phyloP scores from a whole-genome alignment of 2,888 invertebrate species.

The Parnassius orleans region DNA sequence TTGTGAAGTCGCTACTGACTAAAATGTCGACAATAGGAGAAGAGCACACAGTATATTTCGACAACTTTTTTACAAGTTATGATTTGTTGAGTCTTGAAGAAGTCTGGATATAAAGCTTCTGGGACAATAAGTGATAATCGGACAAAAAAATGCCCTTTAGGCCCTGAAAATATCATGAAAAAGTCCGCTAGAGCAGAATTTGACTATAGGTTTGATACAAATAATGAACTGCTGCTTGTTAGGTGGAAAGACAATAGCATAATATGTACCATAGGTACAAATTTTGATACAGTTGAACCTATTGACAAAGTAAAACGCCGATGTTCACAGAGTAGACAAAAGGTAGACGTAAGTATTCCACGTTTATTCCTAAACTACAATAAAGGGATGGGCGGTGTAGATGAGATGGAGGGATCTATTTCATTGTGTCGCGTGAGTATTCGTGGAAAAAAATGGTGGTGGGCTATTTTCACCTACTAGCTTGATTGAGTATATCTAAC shows the following conservation, averaged over 20 bases:
- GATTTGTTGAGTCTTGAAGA: no score
- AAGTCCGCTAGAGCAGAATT: neutral
- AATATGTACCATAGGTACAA: neutral
- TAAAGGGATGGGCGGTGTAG: no score
- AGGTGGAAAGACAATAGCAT: neutral
- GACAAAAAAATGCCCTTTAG: neutral
- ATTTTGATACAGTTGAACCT: slow-evolving; percentile 2
- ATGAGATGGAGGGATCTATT: no score
- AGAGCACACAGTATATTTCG: no score
- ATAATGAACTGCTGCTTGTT: neutral
- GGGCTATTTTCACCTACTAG: no score
- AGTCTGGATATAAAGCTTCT: neutral
- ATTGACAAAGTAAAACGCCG: neutral
- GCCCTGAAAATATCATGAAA: neutral
- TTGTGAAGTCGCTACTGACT: no score
- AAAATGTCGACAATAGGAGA: no score
- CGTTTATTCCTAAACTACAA: no score
- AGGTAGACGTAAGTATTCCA: neutral
- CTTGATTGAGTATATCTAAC: no score
- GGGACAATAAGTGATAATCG: neutral
- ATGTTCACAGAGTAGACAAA: neutral
- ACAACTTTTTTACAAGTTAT: no score
- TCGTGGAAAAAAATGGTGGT: no score
- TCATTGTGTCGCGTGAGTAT: no score
- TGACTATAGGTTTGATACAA: neutral